Base-by-base conservation (phyloP, 2,113 vertebrate genomes). In the Urocolius indicus region DNA sequence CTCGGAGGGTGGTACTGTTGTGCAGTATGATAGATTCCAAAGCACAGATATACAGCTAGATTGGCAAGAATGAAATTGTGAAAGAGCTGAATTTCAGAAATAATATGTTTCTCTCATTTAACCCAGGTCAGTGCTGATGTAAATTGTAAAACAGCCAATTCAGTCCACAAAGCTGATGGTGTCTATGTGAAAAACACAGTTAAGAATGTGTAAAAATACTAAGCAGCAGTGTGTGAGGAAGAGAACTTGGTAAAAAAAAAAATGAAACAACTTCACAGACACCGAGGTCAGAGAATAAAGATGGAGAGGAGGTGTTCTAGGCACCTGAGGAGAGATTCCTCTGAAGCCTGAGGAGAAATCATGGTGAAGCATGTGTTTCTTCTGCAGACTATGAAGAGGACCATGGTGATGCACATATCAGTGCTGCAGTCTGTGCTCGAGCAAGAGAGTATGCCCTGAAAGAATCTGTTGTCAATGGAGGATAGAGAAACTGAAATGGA, bases 361-460 rank as follows among this genome's bases (percentile, higher is more conserved):
- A 30, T 1, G 16, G 29, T 1, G 5, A 82, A 43, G 4, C 16
- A 20, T 8, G 3, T 67, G 24, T 52, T 66, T 27, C 27, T n/a
- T 13, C 13, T 26, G 16, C 21, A 69, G 43, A 9, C 3, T 26
- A 24, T 30, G 22, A 13, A 46, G 11, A 52, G 29, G 7, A 27
- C 23, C 9, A 11, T 13, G 10, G 14, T 1, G 6, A 29, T 57
- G 36, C 29, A 82, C n/a, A 30, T 26, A 20, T 3, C 4, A 0
- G 0, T 18, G 10, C 6, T 65, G 4, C n/a, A 45, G 30, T 9
- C 49, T 17, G 29, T 6, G 8, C 10, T 23, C 18, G 8, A 67
- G 10, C 11, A 49, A 45, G 16, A 30, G 8, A 8, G 26, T 49
- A n/a, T 22, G 13, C 8, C 14, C 36, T 57, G 27, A 72, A 77